Evolutionary conservation across 2,888 invertebrate genomes (phyloP), one percentile per base, ranked within the genome.

Genomic region (Cabera pusaria): DNA sequence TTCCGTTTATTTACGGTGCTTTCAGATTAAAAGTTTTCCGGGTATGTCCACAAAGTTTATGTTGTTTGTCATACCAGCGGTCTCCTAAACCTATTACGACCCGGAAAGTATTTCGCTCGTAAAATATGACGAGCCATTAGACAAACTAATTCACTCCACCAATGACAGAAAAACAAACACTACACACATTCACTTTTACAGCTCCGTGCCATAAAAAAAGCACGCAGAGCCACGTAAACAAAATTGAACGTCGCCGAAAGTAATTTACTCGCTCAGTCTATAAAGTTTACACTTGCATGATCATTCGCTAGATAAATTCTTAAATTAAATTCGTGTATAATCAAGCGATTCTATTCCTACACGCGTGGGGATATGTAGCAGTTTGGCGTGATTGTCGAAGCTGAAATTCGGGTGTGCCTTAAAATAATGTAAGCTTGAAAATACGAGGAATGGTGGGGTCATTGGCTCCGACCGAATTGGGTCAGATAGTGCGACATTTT

Each of bases 221-320:
- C 52, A 43, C 60, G 42, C 34, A 64, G 20, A 36, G 32, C 49
- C 45, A 40, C 41, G 52, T 47, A 52, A 52, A 50, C 52, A 50
- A 43, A 53, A 48, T 34, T 47, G 40, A 37, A 39, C 57, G 52
- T 58, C 65, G 65, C 61, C 71, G 53, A 66, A 72, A 72, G 63
- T 78, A 72, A 78, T 84, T 81, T 72, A 74, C 75, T 75, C 64
- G 64, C 65, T 52, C 64, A 73, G 71, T 72, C 77, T 74, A 83
- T 81, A 83, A 83, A 85, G 58, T 84, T 84, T 77, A 82, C 79
- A 81, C 76, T 81, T 74, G 69, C 77, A 77, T 79, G 83, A 85
- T 85, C 74, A 78, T 81, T 78, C 72, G 62, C 70, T 79, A 82
- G 83, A 86, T 83, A 85, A 85, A 83, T 85, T 77, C 76, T 77